Percentiles rank a stretch among this genome's conserved stretches.
phyloP scores from a whole-genome alignment of 2,113 vertebrate genomes.

The Pachycephala philippinensis region DNA sequence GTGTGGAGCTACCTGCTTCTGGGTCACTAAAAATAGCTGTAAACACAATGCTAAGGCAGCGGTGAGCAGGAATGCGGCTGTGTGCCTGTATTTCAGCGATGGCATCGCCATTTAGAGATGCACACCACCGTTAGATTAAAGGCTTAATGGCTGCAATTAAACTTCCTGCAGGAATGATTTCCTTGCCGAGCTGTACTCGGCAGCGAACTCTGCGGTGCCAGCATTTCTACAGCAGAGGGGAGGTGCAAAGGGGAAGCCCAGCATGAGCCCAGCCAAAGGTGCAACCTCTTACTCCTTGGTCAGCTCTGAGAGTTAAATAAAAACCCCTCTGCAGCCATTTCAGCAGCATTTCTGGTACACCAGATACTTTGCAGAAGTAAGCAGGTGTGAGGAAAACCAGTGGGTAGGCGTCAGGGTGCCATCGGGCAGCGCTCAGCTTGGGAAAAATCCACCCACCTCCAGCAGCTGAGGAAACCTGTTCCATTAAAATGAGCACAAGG shows the following conservation, averaged over 20 bases:
- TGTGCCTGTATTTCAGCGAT: neutral
- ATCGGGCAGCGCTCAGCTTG: accelerated
- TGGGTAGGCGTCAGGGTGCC: neutral
- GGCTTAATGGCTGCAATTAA: slow-evolving; percentile 1
- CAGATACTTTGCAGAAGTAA: neutral
- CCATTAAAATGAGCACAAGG: neutral
- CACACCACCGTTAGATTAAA: neutral
- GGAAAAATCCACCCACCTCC: neutral
- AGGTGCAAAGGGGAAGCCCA: neutral
- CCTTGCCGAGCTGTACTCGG: neutral
- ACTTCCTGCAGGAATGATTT: neutral
- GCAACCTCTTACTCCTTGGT: neutral
- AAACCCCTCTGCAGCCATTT: neutral
- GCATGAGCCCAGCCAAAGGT: neutral
- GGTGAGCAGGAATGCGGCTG: neutral
- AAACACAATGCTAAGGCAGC: neutral
- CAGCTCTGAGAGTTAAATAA: neutral
- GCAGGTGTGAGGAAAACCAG: neutral
- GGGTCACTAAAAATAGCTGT: neutral
- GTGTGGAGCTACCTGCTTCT: neutral
- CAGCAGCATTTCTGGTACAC: neutral
- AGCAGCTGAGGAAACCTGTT: neutral
- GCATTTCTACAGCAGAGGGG: neutral
- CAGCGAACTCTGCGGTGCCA: neutral
- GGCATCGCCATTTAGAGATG: neutral